A percentile compares a stretch with the other conserved stretches of the same genome.
Conservation (phyloP, 2,113 vertebrate species). For the Colaptes auratus region DNA sequence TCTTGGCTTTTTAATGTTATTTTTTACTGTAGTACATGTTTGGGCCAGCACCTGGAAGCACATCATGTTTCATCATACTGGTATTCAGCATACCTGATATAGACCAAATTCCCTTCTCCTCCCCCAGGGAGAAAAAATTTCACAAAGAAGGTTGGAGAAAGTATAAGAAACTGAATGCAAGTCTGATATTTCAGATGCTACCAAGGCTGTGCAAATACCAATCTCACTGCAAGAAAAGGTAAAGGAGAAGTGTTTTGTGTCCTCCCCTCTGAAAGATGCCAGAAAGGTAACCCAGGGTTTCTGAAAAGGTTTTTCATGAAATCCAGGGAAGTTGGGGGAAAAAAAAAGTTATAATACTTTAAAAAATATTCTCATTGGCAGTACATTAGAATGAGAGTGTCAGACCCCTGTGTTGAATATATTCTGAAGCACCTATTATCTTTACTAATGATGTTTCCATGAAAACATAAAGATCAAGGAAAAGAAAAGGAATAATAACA, state of each 20-base stretch:
- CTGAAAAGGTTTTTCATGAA: background rate
- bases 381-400: constrained; percentile 19
- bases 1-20: background rate
- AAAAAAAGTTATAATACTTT: background rate
- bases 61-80: background rate
- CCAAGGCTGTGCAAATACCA: background rate
- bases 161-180: background rate
- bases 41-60: background rate
- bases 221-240: background rate
- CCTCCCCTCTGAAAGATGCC: background rate
- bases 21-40: background rate
- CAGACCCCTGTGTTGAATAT: constrained; percentile 42
- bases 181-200: background rate
- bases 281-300: background rate
- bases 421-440: constrained; percentile 44
- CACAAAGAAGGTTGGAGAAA: background rate
- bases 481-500: constrained; percentile 57
- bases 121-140: background rate
- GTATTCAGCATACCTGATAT: background rate
- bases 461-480: constrained; percentile 62
- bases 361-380: background rate
- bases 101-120: background rate
- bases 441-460: constrained; percentile 39
- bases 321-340: background rate
- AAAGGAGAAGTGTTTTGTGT: background rate